Evolutionary conservation across 2,888 invertebrate species (phyloP), one percentile per base, ranked within the genome.

Genomic region (Griposia aprilina): DNA sequence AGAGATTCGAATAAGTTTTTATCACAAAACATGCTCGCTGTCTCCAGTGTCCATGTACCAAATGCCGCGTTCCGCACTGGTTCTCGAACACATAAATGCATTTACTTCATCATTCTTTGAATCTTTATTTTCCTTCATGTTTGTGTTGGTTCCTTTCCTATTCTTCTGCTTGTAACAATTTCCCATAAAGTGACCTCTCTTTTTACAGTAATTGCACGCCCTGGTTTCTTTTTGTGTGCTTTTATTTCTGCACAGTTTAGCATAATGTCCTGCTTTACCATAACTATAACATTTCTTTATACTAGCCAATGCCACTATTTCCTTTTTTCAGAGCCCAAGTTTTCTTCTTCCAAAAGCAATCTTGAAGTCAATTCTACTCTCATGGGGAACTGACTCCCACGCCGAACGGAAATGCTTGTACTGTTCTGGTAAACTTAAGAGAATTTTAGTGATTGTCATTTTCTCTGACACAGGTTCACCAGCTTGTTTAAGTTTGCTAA

Each of bases 311-410:
- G 70, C 70, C 15, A 71, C 59, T 59, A 45, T 15, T 45, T 59
- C 59, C n/a, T 70, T 36, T 13, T 60, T 70, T 41, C 62, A 41
- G 45, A 41, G 4, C 6, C 26, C 55, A 20, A 13, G 10, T 60
- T 71, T 60, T 71, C 41, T 48, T 71, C 70, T 71, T 70, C 70
- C 8, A 70, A 13, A 3, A 70, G 8, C 8, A 70, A 23, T 2
- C 48, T 6, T 20, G 70, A 70, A 26, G 30, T 60, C 20, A 71
- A 48, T 13, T 41, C 45, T 45, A 10, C 41, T 60, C 6, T 30
- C 50, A 15, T 0, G 1, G 2, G 71, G 50, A 13, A 71, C 71
- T 15, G 71, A 60, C 10, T 62, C 71, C 71, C 69, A 59, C 10
- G 69, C 69, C 8, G 69, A 70, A 11, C 69, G 41, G 3, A 70